These are phyloP conservation scores for Blastobasis adustella DNA, from an alignment of 2,888 invertebrate genomes.

Conservation along the genomic window DNA sequence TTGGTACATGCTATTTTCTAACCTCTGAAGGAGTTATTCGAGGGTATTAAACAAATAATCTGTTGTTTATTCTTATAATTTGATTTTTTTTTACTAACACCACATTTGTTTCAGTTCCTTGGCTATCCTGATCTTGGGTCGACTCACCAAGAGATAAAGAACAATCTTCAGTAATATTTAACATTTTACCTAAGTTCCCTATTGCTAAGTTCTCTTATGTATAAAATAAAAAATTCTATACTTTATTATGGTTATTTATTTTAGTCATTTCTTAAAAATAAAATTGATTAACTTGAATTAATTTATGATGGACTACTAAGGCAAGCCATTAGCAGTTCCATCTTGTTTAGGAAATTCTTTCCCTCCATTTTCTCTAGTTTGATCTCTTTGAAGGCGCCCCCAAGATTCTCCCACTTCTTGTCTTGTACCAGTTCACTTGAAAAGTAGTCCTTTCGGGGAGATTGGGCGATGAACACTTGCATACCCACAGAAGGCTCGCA, in stretches of 20 bases:
- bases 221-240: slow-evolving; percentile 36
- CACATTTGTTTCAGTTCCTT: slow-evolving; percentile 54
- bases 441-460: slow-evolving; percentile 91
- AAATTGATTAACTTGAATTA: slow-evolving; percentile 17
- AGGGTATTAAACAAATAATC: no score
- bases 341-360: slow-evolving; percentile 95
- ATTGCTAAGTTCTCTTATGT: slow-evolving; percentile 60
- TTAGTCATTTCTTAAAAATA: slow-evolving; percentile 21
- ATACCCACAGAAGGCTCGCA: slow-evolving; percentile 93
- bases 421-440: slow-evolving; percentile 91
- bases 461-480: slow-evolving; percentile 92
- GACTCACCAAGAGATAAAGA: slow-evolving; percentile 53
- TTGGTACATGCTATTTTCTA: no score
- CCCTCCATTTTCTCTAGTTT: slow-evolving; percentile 96
- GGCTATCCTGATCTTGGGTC: slow-evolving; percentile 39
- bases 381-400: slow-evolving; percentile 93
- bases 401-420: slow-evolving; percentile 94
- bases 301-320: slow-evolving; percentile 82
- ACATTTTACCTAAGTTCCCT: slow-evolving; percentile 69
- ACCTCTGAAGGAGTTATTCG: no score
- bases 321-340: slow-evolving; percentile 96
- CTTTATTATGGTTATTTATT: slow-evolving; percentile 29
- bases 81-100: not conserved
- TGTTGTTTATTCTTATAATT: no score
- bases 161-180: slow-evolving; percentile 72